phyloP scores from a whole-genome alignment of 2,797 vertebrate species.

The Lemur catta region DNA sequence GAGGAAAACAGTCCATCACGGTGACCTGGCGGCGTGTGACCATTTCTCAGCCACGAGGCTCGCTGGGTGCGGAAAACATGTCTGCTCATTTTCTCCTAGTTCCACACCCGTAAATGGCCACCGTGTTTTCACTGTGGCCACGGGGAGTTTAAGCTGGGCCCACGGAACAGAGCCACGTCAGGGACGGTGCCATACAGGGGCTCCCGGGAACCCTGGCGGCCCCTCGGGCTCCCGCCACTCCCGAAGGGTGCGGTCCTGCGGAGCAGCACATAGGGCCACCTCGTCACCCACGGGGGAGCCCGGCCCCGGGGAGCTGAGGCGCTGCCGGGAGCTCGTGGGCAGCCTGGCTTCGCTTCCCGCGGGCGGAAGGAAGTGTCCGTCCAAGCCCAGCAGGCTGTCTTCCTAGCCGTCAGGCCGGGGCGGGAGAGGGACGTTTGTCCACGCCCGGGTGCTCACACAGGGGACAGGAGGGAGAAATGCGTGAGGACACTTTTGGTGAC shows the following conservation, averaged over 20 bases:
- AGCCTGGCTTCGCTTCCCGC: not conserved
- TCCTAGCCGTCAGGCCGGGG: not conserved
- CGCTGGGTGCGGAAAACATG: not conserved
- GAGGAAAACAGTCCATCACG: not conserved
- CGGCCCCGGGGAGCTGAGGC: not conserved
- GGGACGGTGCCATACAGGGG: no score
- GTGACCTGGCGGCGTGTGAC: fast-evolving
- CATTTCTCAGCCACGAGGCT: not conserved
- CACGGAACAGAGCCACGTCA: not conserved
- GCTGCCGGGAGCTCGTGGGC: not conserved
- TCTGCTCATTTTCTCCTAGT: not conserved
- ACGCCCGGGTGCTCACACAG: not conserved
- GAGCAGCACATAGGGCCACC: not conserved
- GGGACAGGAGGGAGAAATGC: not conserved
- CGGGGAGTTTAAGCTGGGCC: not conserved
- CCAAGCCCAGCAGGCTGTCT: not conserved
- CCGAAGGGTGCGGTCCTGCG: not conserved
- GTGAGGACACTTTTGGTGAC: not conserved
- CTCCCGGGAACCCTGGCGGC: not conserved
- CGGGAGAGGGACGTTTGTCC: not conserved
- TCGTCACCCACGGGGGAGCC: not conserved
- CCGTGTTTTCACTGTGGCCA: not conserved
- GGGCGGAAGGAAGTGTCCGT: not conserved
- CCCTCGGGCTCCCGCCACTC: not conserved
- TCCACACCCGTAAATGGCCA: not conserved